A percentile compares a stretch with the other conserved stretches of the same genome.
phyloP scores from a whole-genome alignment of 2,888 invertebrate genomes.

The Acronicta leporina region DNA sequence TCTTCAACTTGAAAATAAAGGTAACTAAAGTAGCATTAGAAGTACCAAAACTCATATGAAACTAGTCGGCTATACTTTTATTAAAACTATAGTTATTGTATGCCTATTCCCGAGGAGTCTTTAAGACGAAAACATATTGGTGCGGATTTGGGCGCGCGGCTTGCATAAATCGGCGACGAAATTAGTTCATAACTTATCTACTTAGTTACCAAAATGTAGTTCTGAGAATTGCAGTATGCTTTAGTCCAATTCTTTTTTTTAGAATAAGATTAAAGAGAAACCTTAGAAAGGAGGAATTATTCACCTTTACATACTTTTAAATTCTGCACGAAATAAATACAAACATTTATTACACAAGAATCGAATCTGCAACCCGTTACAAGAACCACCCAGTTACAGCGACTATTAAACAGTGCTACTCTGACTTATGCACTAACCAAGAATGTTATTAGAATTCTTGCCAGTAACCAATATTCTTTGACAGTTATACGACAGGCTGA shows the following conservation, averaged over 20 bases:
- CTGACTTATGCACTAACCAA: no score
- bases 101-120: not conserved
- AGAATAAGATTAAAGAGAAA: no score
- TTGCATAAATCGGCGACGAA: not conserved
- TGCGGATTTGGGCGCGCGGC: not conserved
- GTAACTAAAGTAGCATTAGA: constrained; percentile 4
- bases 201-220: not conserved
- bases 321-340: no score
- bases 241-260: no score
- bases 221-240: not conserved
- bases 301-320: no score
- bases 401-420: not conserved
- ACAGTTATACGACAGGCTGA: not conserved
- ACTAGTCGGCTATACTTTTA: constrained; percentile 6
- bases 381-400: not conserved
- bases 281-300: no score
- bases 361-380: no score
- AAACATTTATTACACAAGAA: no score
- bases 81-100: constrained; percentile 3
- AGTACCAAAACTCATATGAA: constrained; percentile 12
- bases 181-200: not conserved
- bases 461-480: not conserved
- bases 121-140: not conserved
- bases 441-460: no score
- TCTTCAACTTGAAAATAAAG: constrained; percentile 11